phyloP scores from a whole-genome alignment of 2,113 vertebrate species.

The Cranoglanis bouderius region DNA sequence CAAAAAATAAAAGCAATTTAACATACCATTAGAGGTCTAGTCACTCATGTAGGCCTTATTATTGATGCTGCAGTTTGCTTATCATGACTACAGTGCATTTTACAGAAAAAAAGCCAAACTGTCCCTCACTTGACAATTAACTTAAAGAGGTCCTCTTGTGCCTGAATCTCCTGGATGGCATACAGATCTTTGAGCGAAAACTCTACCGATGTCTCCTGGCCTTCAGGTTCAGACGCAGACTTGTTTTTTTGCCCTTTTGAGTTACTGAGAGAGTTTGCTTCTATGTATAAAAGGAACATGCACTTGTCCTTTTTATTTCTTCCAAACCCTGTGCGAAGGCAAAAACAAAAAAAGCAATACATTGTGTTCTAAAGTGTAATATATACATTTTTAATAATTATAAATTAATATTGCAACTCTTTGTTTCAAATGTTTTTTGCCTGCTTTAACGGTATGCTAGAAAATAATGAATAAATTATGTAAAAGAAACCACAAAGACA shows the following conservation, averaged over 20 bases:
- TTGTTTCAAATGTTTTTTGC: background rate
- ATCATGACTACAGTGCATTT: background rate
- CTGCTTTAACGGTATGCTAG: background rate
- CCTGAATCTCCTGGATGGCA: constrained; percentile 94
- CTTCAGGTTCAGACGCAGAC: constrained; percentile 68
- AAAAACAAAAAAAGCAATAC: background rate
- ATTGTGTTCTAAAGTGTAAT: background rate
- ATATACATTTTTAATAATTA: background rate
- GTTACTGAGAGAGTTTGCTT: constrained; percentile 93
- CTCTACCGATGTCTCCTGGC: constrained; percentile 78
- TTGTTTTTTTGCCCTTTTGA: constrained; percentile 87
- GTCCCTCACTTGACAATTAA: constrained; percentile 82
- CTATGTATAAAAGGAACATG: constrained; percentile 94
- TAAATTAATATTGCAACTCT: background rate
- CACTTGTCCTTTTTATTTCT: constrained; percentile 93
- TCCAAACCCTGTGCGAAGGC: constrained; percentile 73
- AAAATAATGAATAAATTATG: background rate
- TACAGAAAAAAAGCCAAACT: background rate
- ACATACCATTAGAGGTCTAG: background rate
- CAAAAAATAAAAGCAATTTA: constrained; percentile 59
- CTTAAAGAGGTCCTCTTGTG: constrained; percentile 84
- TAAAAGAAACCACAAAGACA: background rate
- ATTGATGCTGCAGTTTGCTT: background rate
- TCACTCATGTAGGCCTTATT: background rate
- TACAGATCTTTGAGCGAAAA: constrained; percentile 97